A percentile compares a stretch with the other conserved stretches of the same genome.
Conservation (phyloP, 2,113 vertebrate genomes). For the Sylvietta virens region DNA sequence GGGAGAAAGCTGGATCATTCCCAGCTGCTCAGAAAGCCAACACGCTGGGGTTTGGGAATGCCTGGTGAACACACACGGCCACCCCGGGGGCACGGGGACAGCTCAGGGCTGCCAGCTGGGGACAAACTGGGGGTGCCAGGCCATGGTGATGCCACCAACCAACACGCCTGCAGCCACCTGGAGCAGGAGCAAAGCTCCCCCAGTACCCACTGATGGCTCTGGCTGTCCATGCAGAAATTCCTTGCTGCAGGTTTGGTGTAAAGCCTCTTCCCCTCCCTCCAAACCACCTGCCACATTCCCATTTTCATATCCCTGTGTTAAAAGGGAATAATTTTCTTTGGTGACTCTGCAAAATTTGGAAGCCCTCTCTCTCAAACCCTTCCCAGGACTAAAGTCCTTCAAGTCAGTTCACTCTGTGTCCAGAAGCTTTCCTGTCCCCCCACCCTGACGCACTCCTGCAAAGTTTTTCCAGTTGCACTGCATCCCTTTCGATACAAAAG, state of each 20-base stretch:
- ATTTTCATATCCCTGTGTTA: background rate
- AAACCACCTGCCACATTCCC: background rate
- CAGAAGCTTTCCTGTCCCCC: background rate
- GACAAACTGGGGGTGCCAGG: background rate
- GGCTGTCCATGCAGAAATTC: background rate
- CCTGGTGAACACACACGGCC: background rate
- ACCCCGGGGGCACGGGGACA: accelerated
- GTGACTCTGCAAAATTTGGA: background rate
- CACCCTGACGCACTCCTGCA: background rate
- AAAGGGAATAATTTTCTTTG: background rate
- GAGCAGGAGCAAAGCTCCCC: background rate
- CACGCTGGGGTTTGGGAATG: background rate
- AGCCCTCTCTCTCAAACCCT: background rate
- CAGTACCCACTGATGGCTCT: background rate
- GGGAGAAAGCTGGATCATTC: background rate
- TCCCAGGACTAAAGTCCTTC: background rate
- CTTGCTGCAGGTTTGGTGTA: background rate
- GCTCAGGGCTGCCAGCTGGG: background rate
- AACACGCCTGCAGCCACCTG: background rate
- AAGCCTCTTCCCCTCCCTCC: background rate
- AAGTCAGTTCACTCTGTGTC: background rate
- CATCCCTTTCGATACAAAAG: background rate
- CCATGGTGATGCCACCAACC: background rate
- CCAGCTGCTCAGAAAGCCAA: background rate
- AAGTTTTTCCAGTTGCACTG: background rate